Conservation (phyloP, 2,888 invertebrate species). For the Melolontha melolontha region DNA sequence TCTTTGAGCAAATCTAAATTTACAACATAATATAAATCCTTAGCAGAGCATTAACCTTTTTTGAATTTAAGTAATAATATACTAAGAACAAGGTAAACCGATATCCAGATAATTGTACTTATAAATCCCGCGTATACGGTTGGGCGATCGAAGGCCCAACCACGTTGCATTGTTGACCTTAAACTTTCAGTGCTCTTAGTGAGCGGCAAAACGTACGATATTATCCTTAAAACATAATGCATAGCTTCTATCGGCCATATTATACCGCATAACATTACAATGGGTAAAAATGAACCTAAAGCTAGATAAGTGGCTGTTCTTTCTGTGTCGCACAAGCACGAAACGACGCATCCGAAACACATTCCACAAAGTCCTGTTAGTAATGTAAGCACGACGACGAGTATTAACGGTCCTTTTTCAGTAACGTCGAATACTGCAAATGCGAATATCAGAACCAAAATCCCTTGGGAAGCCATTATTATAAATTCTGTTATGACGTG, state of each 20-base stretch:
- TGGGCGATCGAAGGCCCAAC: slow-evolving; percentile 80
- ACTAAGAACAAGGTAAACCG: slow-evolving; percentile 79
- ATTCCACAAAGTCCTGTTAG: slow-evolving; percentile 93
- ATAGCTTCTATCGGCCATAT: slow-evolving; percentile 97
- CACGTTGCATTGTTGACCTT: slow-evolving; percentile 85
- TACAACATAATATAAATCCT: neutral
- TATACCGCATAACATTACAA: slow-evolving; percentile 88
- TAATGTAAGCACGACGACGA: slow-evolving; percentile 81
- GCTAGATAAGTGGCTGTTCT: slow-evolving; percentile 88
- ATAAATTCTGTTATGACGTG: slow-evolving; percentile 90
- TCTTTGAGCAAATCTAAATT: slow-evolving; percentile 7
- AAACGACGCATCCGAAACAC: slow-evolving; percentile 90
- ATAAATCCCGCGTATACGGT: slow-evolving; percentile 86
- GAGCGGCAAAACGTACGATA: slow-evolving; percentile 83
- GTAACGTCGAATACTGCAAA: slow-evolving; percentile 84
- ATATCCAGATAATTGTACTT: slow-evolving; percentile 83
- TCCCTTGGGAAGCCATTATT: slow-evolving; percentile 86
- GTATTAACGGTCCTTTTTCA: slow-evolving; percentile 78
- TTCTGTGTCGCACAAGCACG: slow-evolving; percentile 83
- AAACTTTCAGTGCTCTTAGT: slow-evolving; percentile 91
- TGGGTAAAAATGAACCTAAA: slow-evolving; percentile 86
- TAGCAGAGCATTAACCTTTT: slow-evolving; percentile 64
- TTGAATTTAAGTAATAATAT: slow-evolving; percentile 85
- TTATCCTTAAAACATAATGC: slow-evolving; percentile 73
- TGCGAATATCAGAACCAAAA: slow-evolving; percentile 82